Evolutionary conservation across 2,888 invertebrate species (phyloP).

Genomic region (Aleiodes leptofemur): DNA sequence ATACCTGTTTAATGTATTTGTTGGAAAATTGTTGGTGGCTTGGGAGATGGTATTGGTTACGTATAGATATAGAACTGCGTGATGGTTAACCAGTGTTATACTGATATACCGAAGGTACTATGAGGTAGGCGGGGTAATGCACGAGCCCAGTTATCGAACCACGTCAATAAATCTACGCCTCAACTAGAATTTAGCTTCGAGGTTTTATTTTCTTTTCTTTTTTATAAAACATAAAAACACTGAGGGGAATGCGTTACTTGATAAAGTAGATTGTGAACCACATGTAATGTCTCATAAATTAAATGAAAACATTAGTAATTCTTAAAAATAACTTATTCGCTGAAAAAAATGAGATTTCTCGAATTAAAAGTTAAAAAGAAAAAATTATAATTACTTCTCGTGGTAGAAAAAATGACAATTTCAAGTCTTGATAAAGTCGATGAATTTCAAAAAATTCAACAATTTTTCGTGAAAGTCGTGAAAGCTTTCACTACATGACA

Average conservation of each 20-base stretch:
- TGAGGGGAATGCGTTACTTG: conserved; percentile 43
- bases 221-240: conserved; percentile 11
- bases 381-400: no score
- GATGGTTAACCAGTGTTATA: conserved; percentile 20
- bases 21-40: conserved; percentile 20
- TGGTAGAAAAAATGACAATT: no score
- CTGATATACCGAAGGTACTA: conserved; percentile 45
- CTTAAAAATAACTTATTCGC: no score
- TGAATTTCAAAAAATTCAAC: no score
- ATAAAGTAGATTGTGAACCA: conserved; percentile 54
- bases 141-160: conserved; percentile 70
- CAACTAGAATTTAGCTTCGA: conserved; percentile 71
- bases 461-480: no score
- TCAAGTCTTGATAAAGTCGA: no score
- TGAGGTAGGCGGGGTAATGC: conserved; percentile 71
- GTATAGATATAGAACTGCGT: neutral
- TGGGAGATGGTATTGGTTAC: neutral
- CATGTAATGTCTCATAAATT: conserved; percentile 52
- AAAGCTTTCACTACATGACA: no score
- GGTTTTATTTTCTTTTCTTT: conserved; percentile 33
- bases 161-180: conserved; percentile 72
- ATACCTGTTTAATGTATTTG: conserved; percentile 6
- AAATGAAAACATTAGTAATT: conserved; percentile 19
- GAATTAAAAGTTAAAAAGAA: neutral
- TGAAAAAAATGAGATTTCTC: no score